Percentiles rank a stretch among this genome's conserved stretches.
These are phyloP conservation scores for Crocuta crocuta DNA, from an alignment of 2,113 vertebrate genomes.

Conservation along the genomic window DNA sequence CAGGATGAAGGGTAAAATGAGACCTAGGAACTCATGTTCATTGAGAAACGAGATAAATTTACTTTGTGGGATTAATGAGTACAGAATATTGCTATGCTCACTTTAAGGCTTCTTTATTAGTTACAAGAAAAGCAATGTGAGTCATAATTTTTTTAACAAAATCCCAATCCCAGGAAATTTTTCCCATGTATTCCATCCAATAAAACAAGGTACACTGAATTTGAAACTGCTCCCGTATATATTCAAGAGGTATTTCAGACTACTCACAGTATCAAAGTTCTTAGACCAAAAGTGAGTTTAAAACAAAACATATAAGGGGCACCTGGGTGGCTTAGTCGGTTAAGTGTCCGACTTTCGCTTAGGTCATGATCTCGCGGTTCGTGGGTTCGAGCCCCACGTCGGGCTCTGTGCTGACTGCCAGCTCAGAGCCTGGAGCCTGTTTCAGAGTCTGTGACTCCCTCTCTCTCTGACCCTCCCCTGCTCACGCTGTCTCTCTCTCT, in stretches of 20 bases:
- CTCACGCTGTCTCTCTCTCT: too few relatives aligned
- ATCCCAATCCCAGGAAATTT: not conserved
- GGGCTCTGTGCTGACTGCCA: too few relatives aligned
- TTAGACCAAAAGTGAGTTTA: not conserved
- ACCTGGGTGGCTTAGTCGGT: too few relatives aligned
- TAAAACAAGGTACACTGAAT: not conserved
- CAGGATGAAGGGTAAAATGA: not conserved
- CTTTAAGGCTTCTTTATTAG: not conserved
- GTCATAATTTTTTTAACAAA: not conserved
- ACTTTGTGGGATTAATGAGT: not conserved
- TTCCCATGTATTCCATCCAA: not conserved
- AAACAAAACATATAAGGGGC: not conserved
- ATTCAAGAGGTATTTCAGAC: not conserved
- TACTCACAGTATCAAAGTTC: not conserved
- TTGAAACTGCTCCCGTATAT: not conserved
- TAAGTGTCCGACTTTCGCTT: too few relatives aligned
- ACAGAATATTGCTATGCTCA: not conserved
- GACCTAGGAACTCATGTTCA: not conserved
- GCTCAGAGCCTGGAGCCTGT: too few relatives aligned
- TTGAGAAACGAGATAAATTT: not conserved
- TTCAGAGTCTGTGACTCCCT: too few relatives aligned
- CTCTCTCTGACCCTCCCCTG: too few relatives aligned
- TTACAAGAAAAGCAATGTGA: not conserved
- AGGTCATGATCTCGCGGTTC: too few relatives aligned
- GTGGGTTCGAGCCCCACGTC: too few relatives aligned